Percentiles rank a stretch among this genome's conserved stretches.
phyloP scores from a whole-genome alignment of 2,113 vertebrate species.

The Apistogramma diplotaenia region DNA sequence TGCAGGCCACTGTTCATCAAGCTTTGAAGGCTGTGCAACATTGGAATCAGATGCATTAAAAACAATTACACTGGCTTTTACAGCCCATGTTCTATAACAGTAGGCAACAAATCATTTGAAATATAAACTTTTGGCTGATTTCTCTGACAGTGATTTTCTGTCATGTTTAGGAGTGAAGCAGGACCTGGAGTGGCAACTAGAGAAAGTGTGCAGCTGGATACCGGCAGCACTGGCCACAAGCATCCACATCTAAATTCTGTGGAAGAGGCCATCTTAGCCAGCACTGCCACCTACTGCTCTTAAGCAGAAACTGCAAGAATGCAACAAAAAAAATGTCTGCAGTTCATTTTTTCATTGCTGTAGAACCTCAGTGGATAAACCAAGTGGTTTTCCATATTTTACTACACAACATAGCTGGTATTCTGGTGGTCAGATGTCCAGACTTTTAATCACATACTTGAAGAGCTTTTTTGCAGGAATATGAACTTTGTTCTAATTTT shows the following conservation, averaged over 20 bases:
- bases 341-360: too few species aligned
- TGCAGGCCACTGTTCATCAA: not conserved
- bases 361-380: too few species aligned
- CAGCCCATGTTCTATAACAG: not conserved
- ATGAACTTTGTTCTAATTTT: too few species aligned
- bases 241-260: constrained; percentile 58
- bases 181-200: constrained; percentile 66
- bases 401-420: not conserved
- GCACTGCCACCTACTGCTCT: constrained; percentile 42
- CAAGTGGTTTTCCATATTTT: not conserved
- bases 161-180: constrained; percentile 67
- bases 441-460: not conserved
- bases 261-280: constrained; percentile 50
- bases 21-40: not conserved
- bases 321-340: not conserved
- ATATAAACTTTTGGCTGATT: fast-evolving
- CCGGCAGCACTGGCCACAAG: constrained; percentile 55
- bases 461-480: not conserved
- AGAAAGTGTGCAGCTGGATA: constrained; percentile 67
- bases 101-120: not conserved
- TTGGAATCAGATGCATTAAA: not conserved
- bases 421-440: fast-evolving
- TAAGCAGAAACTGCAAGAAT: fast-evolving
- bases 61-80: not conserved
- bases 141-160: constrained; percentile 59